A percentile compares a stretch with the other conserved stretches of the same genome.
These are phyloP conservation scores for Stenoptilia bipunctidactyla DNA, from an alignment of 2,888 invertebrate genomes.

Conservation along the genomic window DNA sequence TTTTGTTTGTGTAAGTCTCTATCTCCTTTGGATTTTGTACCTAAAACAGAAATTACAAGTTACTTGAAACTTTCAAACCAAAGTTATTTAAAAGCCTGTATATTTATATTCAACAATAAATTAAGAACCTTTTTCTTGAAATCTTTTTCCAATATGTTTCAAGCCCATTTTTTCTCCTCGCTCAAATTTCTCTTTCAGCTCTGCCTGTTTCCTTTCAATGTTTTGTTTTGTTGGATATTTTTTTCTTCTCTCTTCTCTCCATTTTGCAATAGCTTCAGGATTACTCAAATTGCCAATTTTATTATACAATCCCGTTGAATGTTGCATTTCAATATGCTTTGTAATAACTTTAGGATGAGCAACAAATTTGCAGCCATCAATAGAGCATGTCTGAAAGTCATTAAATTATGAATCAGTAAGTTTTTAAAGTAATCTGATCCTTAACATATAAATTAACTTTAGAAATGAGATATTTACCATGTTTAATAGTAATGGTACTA, in stretches of 20 bases:
- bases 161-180: constrained; percentile 81
- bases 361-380: constrained; percentile 84
- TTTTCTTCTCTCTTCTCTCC: constrained; percentile 85
- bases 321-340: constrained; percentile 86
- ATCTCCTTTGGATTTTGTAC: neutral
- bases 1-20: constrained; percentile 7
- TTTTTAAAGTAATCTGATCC: no score
- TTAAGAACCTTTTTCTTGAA: constrained; percentile 25
- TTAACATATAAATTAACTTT: no score
- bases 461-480: no score
- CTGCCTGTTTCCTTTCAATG: constrained; percentile 73
- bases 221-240: constrained; percentile 82
- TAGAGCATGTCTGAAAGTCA: constrained; percentile 74
- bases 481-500: no score
- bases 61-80: no score
- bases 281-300: constrained; percentile 81
- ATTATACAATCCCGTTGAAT: constrained; percentile 85
- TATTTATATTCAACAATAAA: no score
- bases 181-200: constrained; percentile 74
- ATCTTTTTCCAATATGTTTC: constrained; percentile 28
- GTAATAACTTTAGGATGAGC: constrained; percentile 85
- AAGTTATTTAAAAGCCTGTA: no score
- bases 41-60: neutral
- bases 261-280: constrained; percentile 86
- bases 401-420: no score